Conservation (phyloP, 2,888 invertebrate genomes). For the Microctonus aethiopoides region DNA sequence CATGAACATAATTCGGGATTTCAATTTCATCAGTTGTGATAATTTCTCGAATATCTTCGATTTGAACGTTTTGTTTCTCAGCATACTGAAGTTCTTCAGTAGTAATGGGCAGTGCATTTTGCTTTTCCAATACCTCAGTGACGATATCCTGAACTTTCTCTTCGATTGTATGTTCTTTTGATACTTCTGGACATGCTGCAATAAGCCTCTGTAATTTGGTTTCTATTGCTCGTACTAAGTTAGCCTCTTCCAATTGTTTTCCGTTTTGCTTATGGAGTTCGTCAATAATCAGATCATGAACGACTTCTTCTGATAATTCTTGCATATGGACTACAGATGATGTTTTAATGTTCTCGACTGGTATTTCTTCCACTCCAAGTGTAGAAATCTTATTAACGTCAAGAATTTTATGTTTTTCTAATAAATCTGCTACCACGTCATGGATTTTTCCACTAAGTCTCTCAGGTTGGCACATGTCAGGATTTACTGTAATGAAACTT, state of each 20-base stretch:
- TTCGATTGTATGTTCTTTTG: not conserved
- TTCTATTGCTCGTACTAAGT: slow-evolving; percentile 12
- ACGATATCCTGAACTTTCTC: not conserved
- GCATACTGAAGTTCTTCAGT: not conserved
- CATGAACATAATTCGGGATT: not conserved
- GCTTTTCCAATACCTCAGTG: not conserved
- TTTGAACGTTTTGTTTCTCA: not conserved
- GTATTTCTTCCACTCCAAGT: not conserved
- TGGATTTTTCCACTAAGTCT: slow-evolving; percentile 28
- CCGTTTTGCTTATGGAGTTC: slow-evolving; percentile 12
- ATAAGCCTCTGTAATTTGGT: not conserved
- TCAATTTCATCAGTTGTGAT: not conserved
- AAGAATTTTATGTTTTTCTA: slow-evolving; percentile 33
- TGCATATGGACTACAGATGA: not conserved
- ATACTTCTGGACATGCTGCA: not conserved
- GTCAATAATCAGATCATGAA: slow-evolving; percentile 9
- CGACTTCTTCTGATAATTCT: slow-evolving; percentile 7
- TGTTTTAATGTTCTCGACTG: not conserved
- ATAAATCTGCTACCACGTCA: slow-evolving; percentile 7
- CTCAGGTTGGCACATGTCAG: slow-evolving; percentile 37
- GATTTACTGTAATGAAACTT: slow-evolving; percentile 45
- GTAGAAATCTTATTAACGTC: not conserved
- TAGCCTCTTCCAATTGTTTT: slow-evolving; percentile 2
- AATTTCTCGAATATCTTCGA: not conserved
- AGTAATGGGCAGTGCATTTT: not conserved